Percentiles rank a stretch among this genome's conserved stretches.
phyloP scores from a whole-genome alignment of 2,113 vertebrate genomes.

The Orcinus orca region DNA sequence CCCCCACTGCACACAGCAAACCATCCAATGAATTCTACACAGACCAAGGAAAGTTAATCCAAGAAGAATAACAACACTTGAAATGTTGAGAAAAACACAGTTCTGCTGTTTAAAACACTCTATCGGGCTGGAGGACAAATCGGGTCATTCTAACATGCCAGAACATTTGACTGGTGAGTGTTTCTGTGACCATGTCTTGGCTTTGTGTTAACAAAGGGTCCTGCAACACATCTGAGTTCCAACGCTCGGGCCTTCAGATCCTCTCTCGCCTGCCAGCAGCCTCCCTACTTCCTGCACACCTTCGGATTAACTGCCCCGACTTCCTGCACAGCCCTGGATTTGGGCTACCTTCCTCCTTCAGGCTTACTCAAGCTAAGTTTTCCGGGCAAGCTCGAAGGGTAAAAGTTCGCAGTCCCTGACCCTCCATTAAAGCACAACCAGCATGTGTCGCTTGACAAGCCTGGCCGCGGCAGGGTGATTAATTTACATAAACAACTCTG shows the following conservation, averaged over 20 bases:
- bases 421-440: not conserved
- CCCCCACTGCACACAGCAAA: not conserved
- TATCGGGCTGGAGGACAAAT: not conserved
- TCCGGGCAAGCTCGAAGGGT: not conserved
- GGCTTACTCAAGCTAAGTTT: not conserved
- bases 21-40: conserved; percentile 3
- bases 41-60: conserved; percentile 59
- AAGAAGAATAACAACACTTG: conserved; percentile 10
- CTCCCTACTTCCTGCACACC: conserved; percentile 67
- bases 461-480: not conserved
- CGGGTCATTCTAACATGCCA: not conserved
- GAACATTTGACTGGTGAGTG: not conserved
- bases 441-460: not conserved
- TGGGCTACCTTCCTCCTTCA: not conserved
- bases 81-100: conserved; percentile 7
- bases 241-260: not conserved
- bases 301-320: conserved; percentile 14
- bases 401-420: not conserved
- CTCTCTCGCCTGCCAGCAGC: not conserved
- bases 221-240: not conserved
- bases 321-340: conserved; percentile 42
- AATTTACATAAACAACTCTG: conserved; percentile 33
- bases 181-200: conserved; percentile 8
- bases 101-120: conserved; percentile 37
- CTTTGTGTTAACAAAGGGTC: not conserved